phyloP scores from a whole-genome alignment of 2,888 invertebrate genomes.

The Macrophya annulata region DNA sequence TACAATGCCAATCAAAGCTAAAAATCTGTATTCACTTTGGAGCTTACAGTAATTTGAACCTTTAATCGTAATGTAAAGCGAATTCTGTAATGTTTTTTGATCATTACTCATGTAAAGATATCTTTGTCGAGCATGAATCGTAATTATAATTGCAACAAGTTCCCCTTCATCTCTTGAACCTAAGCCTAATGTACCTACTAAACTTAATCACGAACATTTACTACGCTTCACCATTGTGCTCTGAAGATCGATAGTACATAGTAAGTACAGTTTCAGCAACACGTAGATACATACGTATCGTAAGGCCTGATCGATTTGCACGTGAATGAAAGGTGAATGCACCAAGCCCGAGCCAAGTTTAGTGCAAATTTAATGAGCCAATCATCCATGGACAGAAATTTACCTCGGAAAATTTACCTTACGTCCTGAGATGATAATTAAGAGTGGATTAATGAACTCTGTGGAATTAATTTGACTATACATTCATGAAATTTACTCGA shows the following conservation, averaged over 20 bases:
- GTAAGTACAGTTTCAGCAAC: constrained; percentile 26
- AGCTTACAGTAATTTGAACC: not conserved
- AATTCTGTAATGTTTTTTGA: not conserved
- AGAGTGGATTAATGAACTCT: not conserved
- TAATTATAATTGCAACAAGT: constrained; percentile 6
- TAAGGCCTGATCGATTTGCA: constrained; percentile 41
- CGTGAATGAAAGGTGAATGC: constrained; percentile 50
- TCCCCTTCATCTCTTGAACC: constrained; percentile 12
- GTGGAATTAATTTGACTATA: not conserved
- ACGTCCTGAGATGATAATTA: constrained; percentile 13
- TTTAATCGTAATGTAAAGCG: not conserved
- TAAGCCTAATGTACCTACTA: constrained; percentile 1
- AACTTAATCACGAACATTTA: not conserved
- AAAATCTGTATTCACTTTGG: not conserved
- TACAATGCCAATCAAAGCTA: not conserved
- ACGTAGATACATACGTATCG: not conserved
- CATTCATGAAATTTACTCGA: not conserved
- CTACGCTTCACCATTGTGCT: constrained; percentile 31
- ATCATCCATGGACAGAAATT: constrained; percentile 9
- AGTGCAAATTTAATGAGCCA: constrained; percentile 25
- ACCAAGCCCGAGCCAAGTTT: constrained; percentile 2
- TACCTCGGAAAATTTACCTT: not conserved
- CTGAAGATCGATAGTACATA: constrained; percentile 35
- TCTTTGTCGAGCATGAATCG: not conserved
- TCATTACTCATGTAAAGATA: not conserved